Conservation (phyloP, 2,113 vertebrate species). For the Podarcis raffonei region DNA sequence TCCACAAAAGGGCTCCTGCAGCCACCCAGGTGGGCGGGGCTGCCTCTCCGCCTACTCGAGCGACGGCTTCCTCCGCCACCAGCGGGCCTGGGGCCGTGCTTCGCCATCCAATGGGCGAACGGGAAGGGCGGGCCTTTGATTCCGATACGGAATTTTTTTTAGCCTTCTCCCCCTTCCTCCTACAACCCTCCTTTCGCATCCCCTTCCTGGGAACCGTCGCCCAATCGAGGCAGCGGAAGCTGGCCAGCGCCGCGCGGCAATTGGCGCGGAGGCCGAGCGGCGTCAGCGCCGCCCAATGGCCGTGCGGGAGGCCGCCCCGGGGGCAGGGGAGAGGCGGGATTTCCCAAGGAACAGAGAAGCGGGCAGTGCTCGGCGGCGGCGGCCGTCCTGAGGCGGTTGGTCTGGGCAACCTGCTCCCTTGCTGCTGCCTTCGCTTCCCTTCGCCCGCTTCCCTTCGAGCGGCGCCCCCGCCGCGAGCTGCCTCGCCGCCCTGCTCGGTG, state of each 20-base stretch:
- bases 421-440: conserved; percentile 45
- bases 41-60: background rate
- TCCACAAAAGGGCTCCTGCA: conserved; percentile 57
- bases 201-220: conserved; percentile 37
- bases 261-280: conserved; percentile 26
- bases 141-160: conserved; percentile 33
- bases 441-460: conserved; percentile 39
- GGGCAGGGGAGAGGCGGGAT: conserved; percentile 74
- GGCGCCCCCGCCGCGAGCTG: background rate
- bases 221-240: conserved; percentile 41
- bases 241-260: background rate
- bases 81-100: accelerated
- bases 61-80: background rate
- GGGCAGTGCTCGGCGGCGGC: conserved; percentile 73
- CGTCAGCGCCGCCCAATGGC: conserved; percentile 17
- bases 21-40: background rate
- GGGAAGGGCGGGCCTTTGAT: background rate
- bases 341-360: conserved; percentile 82
- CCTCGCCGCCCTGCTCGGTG: conserved; percentile 41
- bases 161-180: background rate
- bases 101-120: background rate
- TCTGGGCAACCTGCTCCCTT: conserved; percentile 53
- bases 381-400: conserved; percentile 73
- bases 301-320: conserved; percentile 54
- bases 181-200: conserved; percentile 25